A percentile compares a stretch with the other conserved stretches of the same genome.
Conservation (phyloP, 1,140 invertebrate species). For the Cydia splendana region DNA sequence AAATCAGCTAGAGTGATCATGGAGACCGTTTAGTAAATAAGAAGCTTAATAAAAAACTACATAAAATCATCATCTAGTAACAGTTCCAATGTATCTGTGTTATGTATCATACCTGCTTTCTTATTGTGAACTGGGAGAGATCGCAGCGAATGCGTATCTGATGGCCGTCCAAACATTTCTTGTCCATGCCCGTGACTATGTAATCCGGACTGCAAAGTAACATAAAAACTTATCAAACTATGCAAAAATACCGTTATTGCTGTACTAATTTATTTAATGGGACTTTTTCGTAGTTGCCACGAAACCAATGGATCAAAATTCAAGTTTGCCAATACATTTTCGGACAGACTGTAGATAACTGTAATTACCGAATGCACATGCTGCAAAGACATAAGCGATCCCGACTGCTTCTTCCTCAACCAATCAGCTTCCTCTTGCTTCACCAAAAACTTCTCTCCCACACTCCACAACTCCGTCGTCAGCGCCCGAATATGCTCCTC, state of each 20-base stretch:
- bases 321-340: too few species aligned
- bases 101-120: slow-evolving; percentile 51
- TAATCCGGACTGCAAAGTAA: slow-evolving; percentile 54
- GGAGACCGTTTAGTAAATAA: too few species aligned
- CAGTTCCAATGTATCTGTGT: too few species aligned
- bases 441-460: slow-evolving; percentile 81
- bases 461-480: slow-evolving; percentile 80
- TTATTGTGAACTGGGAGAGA: slow-evolving; percentile 58
- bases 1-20: too few species aligned
- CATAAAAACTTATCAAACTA: background rate
- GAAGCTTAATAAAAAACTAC: too few species aligned
- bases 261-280: too few species aligned
- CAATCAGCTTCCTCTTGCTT: slow-evolving; percentile 81
- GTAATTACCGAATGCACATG: slow-evolving; percentile 66
- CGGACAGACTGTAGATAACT: slow-evolving; percentile 3
- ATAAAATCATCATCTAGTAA: too few species aligned
- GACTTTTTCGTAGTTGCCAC: too few species aligned
- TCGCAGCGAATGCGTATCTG: slow-evolving; percentile 63
- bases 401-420: slow-evolving; percentile 62
- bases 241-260: too few species aligned
- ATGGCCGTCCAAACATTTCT: slow-evolving; percentile 53
- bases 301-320: too few species aligned
- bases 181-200: slow-evolving; percentile 36
- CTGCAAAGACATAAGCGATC: slow-evolving; percentile 71
- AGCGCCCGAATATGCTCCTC: slow-evolving; percentile 80